Evolutionary conservation across 2,888 invertebrate species (phyloP), one percentile per base, ranked within the genome.

Genomic region (Dendrolimus pini): DNA sequence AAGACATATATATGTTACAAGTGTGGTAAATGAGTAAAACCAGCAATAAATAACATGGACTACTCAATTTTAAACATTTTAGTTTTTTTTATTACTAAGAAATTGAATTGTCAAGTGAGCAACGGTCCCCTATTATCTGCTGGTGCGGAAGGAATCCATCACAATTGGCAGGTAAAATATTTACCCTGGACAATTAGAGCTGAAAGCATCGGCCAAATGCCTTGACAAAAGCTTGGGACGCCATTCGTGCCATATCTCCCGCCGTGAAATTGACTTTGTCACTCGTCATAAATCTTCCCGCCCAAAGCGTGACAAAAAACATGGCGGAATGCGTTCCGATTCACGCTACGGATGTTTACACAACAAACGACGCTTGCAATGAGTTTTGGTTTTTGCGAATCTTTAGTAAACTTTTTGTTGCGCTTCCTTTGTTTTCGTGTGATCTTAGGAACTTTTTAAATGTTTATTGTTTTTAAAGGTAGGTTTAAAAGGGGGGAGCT

Each of bases 181-280:
- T 88, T 85, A 83, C 82, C 76, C 74, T 72, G 81, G 77, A 80
- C 86, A 84, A 86, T 89, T 84, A 82, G 77, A 79, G 83, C 75
- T 82, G 85, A 87, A 83, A 84, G 82, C 78, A 82, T 82, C 73
- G 78, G 79, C 76, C 80, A 78, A 83, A 83, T 83, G 78, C 80
- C 75, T 74, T 83, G 78, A 82, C 77, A 80, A 81, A 78, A 77
- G 77, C 74, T 64, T 74, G 64, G 66, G 63, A 64, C 60, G 67
- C 65, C 74, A 72, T 75, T 67, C 81, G 78, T 81, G 84, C 80
- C 81, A 71, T 81, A 83, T 83, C 82, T 68, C 71, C 58, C 65
- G 64, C 84, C 88, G 80, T 83, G 80, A 89, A 89, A 89, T 89
- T 85, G 85, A 89, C 88, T 86, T 84, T 89, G 90, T 89, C 89